Evolutionary conservation across 2,888 invertebrate genomes (phyloP).

Genomic region (Meteorus colon): DNA sequence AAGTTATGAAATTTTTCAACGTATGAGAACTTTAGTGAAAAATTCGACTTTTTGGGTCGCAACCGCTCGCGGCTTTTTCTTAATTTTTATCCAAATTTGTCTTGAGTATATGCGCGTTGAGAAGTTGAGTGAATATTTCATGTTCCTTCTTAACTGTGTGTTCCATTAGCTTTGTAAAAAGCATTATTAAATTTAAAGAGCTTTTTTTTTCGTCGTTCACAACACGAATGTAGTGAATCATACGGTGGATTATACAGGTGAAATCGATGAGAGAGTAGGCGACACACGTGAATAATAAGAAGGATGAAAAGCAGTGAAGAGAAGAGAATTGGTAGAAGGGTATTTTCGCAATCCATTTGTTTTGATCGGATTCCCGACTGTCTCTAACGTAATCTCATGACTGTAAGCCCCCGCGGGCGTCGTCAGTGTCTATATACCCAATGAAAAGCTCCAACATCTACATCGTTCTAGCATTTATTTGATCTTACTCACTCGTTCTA

Average conservation of each 20-base stretch:
- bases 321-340: constrained; percentile 70
- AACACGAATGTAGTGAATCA: neutral
- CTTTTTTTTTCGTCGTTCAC: neutral
- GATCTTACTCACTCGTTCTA: constrained; percentile 27
- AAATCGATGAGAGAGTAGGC: constrained; percentile 25
- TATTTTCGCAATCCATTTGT: constrained; percentile 71
- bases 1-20: no score
- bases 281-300: constrained; percentile 51
- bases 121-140: no score
- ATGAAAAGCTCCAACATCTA: constrained; percentile 67
- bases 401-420: constrained; percentile 67
- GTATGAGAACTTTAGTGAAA: no score
- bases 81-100: no score
- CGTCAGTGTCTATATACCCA: constrained; percentile 61
- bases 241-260: neutral
- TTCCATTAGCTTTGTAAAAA: no score
- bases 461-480: constrained; percentile 43
- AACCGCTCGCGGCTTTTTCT: no score
- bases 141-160: no score
- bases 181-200: no score
- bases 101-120: no score
- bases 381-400: constrained; percentile 67
- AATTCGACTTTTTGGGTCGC: no score
- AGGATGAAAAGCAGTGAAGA: constrained; percentile 59
- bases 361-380: constrained; percentile 72